phyloP scores from a whole-genome alignment of 2,797 vertebrate genomes.

The Nasua narica region DNA sequence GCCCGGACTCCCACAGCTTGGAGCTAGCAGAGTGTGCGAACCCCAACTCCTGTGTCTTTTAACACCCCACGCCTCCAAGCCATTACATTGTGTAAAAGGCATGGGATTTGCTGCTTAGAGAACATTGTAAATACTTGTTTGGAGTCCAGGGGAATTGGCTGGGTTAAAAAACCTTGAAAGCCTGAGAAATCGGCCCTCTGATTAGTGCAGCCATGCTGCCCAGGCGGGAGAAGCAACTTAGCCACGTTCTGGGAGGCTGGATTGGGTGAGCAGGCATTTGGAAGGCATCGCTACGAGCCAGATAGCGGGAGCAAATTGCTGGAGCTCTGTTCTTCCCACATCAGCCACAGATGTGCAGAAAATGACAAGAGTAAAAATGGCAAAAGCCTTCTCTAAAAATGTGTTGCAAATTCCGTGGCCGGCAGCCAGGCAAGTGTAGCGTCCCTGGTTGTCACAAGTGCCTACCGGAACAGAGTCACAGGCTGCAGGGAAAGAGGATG shows the following conservation, averaged over 20 bases:
- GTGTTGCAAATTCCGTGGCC: conserved; percentile 58
- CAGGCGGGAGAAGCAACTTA: background rate
- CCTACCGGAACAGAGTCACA: conserved; percentile 47
- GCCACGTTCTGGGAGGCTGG: background rate
- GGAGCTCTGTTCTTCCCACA: conserved; percentile 54
- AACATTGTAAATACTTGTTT: background rate
- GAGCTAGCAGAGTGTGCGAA: background rate
- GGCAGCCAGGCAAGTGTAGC: conserved; percentile 55
- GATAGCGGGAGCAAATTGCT: conserved; percentile 47
- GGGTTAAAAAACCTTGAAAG: background rate
- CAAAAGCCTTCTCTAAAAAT: conserved; percentile 59
- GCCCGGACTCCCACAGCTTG: background rate
- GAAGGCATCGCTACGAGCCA: background rate
- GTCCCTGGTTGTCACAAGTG: conserved; percentile 47
- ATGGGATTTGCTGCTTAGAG: background rate
- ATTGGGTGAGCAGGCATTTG: background rate
- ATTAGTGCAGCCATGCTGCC: background rate
- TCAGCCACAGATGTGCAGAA: conserved; percentile 67
- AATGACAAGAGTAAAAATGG: conserved; percentile 57
- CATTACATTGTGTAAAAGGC: background rate
- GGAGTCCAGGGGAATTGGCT: background rate
- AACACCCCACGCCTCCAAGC: background rate
- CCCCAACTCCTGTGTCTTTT: background rate
- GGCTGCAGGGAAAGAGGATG: conserved; percentile 41
- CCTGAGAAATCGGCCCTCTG: background rate